These are phyloP conservation scores for Papilio polytes DNA, from an alignment of 1,140 invertebrate species.

Conservation along the genomic window DNA sequence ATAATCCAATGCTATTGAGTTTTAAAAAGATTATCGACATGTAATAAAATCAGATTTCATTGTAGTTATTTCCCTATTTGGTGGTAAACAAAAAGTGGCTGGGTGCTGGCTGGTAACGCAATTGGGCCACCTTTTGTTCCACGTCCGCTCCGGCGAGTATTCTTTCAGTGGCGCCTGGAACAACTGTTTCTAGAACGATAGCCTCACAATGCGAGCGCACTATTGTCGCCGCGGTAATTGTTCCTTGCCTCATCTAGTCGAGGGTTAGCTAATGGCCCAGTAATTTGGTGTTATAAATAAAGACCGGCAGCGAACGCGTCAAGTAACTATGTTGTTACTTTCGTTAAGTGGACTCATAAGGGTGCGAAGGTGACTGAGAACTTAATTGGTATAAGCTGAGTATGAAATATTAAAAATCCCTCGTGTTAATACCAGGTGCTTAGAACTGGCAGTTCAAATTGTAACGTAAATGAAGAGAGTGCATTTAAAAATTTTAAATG, in stretches of 20 bases:
- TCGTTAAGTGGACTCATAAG: constrained; percentile 16
- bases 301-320: constrained; percentile 39
- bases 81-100: constrained; percentile 70
- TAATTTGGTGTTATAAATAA: constrained; percentile 59
- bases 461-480: not conserved
- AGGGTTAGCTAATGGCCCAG: constrained; percentile 67
- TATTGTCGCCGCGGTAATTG: constrained; percentile 72
- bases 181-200: constrained; percentile 74
- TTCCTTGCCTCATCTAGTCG: constrained; percentile 66
- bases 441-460: not conserved
- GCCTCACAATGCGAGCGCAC: constrained; percentile 64
- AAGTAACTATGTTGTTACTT: constrained; percentile 33
- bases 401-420: not conserved
- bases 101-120: constrained; percentile 70
- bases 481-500: constrained; percentile 24
- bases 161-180: constrained; percentile 72
- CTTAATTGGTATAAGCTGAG: constrained; percentile 24
- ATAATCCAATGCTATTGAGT: not conserved
- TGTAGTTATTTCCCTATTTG: constrained; percentile 66
- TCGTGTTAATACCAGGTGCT: not conserved
- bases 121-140: constrained; percentile 75
- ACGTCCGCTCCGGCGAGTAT: constrained; percentile 55
- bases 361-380: constrained; percentile 17
- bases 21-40: constrained; percentile 6
- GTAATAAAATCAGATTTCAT: constrained; percentile 48